Conservation (phyloP, 2,113 vertebrate genomes). For the Murina feae region DNA sequence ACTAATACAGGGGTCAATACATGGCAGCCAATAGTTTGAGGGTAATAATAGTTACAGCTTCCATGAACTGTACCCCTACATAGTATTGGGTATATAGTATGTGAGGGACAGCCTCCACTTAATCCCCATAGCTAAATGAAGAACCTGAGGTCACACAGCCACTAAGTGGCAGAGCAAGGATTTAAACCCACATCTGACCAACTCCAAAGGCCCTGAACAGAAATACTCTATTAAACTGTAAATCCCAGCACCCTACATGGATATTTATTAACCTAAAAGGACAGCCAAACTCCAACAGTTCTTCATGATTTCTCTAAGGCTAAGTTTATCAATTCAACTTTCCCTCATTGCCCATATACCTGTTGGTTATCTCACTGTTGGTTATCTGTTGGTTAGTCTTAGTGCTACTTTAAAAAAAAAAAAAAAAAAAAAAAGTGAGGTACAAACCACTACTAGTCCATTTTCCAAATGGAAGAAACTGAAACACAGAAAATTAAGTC, state of each 20-base stretch:
- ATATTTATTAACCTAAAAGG: neutral
- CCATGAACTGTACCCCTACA: neutral
- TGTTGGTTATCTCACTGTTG: neutral
- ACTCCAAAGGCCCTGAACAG: neutral
- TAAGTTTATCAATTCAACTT: neutral
- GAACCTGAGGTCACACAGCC: neutral
- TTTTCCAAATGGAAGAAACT: conserved; percentile 22
- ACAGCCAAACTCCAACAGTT: neutral
- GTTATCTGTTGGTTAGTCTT: neutral
- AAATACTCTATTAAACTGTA: neutral
- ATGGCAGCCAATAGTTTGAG: neutral
- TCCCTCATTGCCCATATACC: neutral
- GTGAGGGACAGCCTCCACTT: neutral
- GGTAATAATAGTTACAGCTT: neutral
- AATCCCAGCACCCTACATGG: neutral
- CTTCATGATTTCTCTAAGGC: neutral
- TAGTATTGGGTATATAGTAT: rapidly evolving
- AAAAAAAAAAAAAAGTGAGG: conserved; percentile 40
- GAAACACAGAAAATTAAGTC: neutral
- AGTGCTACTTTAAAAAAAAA: conserved; percentile 33
- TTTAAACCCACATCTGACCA: neutral
- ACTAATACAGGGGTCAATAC: neutral
- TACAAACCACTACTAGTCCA: neutral
- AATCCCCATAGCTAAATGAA: neutral
- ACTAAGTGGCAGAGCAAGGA: neutral